Base-by-base conservation (phyloP, 2,888 invertebrate genomes). In the Cosmorhoe ocellata region DNA sequence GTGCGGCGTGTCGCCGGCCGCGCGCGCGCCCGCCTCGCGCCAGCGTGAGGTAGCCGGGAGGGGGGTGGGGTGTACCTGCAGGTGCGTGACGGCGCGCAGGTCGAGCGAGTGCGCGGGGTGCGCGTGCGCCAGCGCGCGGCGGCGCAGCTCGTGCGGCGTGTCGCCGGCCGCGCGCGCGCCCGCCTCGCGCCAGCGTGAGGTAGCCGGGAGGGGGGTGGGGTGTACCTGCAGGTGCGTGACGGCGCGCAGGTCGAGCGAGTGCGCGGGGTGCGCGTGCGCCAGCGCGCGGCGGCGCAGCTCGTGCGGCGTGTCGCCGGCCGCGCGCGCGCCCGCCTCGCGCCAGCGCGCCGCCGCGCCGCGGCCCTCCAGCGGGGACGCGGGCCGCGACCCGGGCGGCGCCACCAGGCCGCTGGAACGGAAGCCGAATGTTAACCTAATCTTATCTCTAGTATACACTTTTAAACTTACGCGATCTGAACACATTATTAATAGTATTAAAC, bases 91-190 rank as follows among this genome's bases (percentile, higher is more conserved):
- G 63, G 93, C 93, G 59, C 93, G 92, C 41, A 98, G 88, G 51
- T 94, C 94, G 33, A 96, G 93, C 44, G 92, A 93, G 74, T 96
- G 94, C 12, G 98, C 95, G 26, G 96, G 96, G 86, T 98, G 97
- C 44, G 91, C 87, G 38, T 93, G 89, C 42, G 93, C 91, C 27
- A 95, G 90, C 70, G 93, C 91, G 67, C 94, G 93, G 40, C 93
- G 92, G 26, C 97, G 91, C 72, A 92, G 91, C 69, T 95, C 95
- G 79, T 97, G 96, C 50, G 50, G 64, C 56, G 70, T 92, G 92
- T 54, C 48, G 3, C 11, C 67, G 79, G 1, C 84, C 84, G 50
- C 73, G 78, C 0, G 85, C 87, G 10, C 36, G 10, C 61, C 31
- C 9, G 51, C 52, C 51, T 93, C 94, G 68, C 95, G 95, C 85